phyloP scores from a whole-genome alignment of 2,113 vertebrate species.

The Rhadina sibilatrix region DNA sequence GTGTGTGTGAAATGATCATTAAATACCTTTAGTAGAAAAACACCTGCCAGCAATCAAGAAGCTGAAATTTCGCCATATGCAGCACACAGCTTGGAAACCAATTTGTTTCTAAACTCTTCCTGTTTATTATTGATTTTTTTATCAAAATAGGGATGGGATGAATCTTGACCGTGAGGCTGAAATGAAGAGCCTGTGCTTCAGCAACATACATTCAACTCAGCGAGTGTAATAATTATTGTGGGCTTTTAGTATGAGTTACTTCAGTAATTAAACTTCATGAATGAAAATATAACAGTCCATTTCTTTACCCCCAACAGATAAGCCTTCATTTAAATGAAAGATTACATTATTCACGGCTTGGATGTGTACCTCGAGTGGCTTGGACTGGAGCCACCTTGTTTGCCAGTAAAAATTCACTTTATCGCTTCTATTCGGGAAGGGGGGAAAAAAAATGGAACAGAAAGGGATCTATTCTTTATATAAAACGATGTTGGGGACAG shows the following conservation, averaged over 20 bases:
- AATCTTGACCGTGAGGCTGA: neutral
- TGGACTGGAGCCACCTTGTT: constrained; percentile 48
- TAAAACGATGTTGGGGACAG: neutral
- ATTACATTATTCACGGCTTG: neutral
- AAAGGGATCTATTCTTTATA: neutral
- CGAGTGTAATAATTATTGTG: constrained; percentile 58
- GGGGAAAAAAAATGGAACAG: neutral
- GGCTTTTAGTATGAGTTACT: constrained; percentile 45
- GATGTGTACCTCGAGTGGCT: neutral
- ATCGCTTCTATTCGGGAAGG: neutral
- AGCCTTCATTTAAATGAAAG: constrained; percentile 34
- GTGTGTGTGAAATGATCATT: neutral
- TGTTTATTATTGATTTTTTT: neutral
- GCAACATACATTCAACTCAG: neutral
- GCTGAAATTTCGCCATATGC: neutral
- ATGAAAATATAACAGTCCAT: constrained; percentile 4
- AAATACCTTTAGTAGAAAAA: neutral
- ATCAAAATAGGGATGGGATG: neutral
- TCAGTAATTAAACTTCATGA: constrained; percentile 40
- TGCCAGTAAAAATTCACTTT: neutral
- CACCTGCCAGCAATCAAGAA: neutral
- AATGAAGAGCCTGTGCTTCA: neutral
- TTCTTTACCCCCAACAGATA: constrained; percentile 23
- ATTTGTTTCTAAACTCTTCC: neutral
- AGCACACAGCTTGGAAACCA: neutral